A percentile compares a stretch with the other conserved stretches of the same genome.
Evolutionary conservation across 1,140 invertebrate species (phyloP).

Genomic region (Drosophila insularis): DNA sequence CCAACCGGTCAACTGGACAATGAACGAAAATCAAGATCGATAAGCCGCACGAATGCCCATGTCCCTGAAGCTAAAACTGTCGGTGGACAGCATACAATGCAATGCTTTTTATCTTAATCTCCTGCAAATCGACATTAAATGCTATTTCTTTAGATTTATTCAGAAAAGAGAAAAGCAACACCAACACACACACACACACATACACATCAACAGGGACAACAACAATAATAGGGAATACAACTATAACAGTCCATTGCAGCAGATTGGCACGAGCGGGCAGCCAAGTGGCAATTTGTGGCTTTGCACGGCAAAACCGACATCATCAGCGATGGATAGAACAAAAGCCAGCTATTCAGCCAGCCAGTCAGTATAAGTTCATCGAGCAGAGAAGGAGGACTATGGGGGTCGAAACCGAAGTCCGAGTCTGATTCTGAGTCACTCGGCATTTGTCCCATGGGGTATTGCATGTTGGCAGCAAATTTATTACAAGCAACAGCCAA

Average conservation of each 20-base stretch:
- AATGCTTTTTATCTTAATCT: conserved; percentile 81
- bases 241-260: conserved; percentile 58
- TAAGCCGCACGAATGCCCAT: conserved; percentile 71
- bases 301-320: conserved; percentile 78
- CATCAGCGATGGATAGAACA: conserved; percentile 75
- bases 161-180: conserved; percentile 31
- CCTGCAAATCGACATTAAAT: conserved; percentile 81
- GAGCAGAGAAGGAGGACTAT: conserved; percentile 7
- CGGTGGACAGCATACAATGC: conserved; percentile 38
- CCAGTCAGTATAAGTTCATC: background rate
- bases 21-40: conserved; percentile 64
- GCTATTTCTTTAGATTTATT: conserved; percentile 81
- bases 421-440: conserved; percentile 34
- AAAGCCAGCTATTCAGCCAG: conserved; percentile 58
- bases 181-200: conserved; percentile 18
- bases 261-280: conserved; percentile 78
- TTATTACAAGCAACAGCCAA: conserved; percentile 77
- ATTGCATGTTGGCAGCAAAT: conserved; percentile 80
- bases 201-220: conserved; percentile 34
- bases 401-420: background rate
- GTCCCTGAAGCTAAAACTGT: conserved; percentile 26
- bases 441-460: conserved; percentile 73
- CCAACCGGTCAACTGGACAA: conserved; percentile 49
- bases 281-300: conserved; percentile 80
- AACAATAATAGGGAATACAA: conserved; percentile 21